Conservation (phyloP, 2,888 invertebrate species). For the Chouioia cunea region DNA sequence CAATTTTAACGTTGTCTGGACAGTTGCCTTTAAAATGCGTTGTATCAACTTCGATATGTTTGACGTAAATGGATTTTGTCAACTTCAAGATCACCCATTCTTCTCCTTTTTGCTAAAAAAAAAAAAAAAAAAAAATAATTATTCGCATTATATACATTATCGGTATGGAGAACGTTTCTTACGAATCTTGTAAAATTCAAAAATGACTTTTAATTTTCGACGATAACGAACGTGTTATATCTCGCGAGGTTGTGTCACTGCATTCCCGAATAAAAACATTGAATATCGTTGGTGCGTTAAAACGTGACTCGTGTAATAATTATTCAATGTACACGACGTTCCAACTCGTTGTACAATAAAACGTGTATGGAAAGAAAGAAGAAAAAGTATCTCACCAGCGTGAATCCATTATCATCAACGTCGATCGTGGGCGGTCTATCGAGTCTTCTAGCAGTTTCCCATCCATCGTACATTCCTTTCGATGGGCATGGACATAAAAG, state of each 20-base stretch:
- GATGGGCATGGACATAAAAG: constrained; percentile 72
- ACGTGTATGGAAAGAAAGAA: no score
- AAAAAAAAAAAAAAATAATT: constrained; percentile 4
- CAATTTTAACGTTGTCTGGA: constrained; percentile 74
- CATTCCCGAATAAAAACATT: no score
- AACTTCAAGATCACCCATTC: constrained; percentile 77
- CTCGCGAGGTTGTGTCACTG: no score
- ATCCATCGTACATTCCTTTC: constrained; percentile 74
- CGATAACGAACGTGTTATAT: no score
- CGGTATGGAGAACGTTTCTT: no score
- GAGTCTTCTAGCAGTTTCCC: constrained; percentile 76
- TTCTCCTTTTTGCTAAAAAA: constrained; percentile 61
- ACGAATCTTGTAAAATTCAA: no score
- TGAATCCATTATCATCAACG: constrained; percentile 71
- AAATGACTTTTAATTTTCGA: no score
- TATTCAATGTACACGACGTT: no score
- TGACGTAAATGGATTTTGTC: constrained; percentile 71
- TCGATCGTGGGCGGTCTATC: constrained; percentile 74
- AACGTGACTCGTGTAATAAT: no score
- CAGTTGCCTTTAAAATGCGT: constrained; percentile 77
- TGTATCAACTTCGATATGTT: constrained; percentile 73
- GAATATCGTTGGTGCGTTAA: no score
- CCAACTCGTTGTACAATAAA: no score
- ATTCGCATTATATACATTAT: not conserved
- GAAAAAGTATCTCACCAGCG: constrained; percentile 67